Conservation (phyloP, 1,140 invertebrate genomes). For the Fopius arisanus region DNA sequence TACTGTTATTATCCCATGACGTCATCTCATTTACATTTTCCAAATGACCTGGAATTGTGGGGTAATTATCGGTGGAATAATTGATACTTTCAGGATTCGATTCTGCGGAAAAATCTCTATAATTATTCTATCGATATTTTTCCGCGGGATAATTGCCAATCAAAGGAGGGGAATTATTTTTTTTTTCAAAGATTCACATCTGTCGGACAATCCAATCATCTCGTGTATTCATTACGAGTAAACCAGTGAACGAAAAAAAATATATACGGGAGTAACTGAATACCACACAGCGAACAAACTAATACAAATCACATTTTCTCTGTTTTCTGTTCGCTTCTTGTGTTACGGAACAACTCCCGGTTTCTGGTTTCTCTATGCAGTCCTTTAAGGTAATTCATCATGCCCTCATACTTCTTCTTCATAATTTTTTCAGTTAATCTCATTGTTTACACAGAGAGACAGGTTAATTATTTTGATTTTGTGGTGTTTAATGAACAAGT, state of each 20-base stretch:
- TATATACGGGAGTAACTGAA: slow-evolving; percentile 7
- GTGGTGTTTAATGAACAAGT: slow-evolving; percentile 16
- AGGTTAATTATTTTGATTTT: slow-evolving; percentile 47
- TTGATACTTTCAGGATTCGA: background rate
- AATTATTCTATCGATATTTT: no score
- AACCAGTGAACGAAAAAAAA: background rate
- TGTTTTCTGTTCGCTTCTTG: slow-evolving; percentile 60
- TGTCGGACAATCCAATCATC: no score
- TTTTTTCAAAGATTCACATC: no score
- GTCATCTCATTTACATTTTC: background rate
- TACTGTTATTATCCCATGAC: no score
- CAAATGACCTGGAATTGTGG: background rate
- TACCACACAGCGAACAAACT: slow-evolving; percentile 43
- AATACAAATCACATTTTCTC: slow-evolving; percentile 56
- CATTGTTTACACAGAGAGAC: slow-evolving; percentile 3
- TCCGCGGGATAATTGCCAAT: no score
- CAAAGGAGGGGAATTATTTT: no score
- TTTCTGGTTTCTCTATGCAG: slow-evolving; percentile 61
- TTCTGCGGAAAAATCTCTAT: no score
- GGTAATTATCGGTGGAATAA: background rate
- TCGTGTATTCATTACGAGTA: no score
- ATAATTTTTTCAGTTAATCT: slow-evolving; percentile 25
- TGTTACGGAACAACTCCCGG: slow-evolving; percentile 55
- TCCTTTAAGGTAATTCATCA: slow-evolving; percentile 59
- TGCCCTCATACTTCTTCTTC: slow-evolving; percentile 41